Base-by-base conservation (phyloP, 2,113 vertebrate genomes). In the Corythornis cristatus region DNA sequence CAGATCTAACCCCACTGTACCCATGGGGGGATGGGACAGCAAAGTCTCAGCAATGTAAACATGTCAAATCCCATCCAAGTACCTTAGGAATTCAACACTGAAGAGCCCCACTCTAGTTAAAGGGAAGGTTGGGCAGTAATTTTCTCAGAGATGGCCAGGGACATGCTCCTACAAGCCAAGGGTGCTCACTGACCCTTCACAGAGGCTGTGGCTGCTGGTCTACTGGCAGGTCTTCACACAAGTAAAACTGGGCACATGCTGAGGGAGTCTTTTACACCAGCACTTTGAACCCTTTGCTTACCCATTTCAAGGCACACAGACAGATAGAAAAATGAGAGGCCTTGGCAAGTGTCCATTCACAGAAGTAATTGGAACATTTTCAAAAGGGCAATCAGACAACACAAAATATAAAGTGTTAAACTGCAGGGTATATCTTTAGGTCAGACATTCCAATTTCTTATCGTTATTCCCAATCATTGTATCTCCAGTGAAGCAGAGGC, bases 21-120 rank as follows among this genome's bases (percentile, higher is more conserved):
- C 37, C 35, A 18, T 0, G 0, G 14, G 13, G 22, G 5, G 23
- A 37, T 37, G 37, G 19, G 73, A 74, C 15, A 1, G 0, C 26
- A 71, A 46, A 56, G 28, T 16, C 40, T 56, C 61, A 37, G 42
- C 46, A 12, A 13, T 26, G 23, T 21, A 62, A 79, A 61, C 11
- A 19, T 56, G 23, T 60, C 35, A 22, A 42, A 57, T 51, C 23
- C 28, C 67, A 83, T 28, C 21, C 40, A 56, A 51, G 35, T 46
- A 68, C 9, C 11, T 51, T 18, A 51, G 28, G 35, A 50, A 64
- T 40, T 57, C 6, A 5, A 43, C 26, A 15, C 20, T 25, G 46
- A 56, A 64, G 60, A 56, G 18, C 22, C 6, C 6, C 14, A 10
- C 22, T 33, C 21, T 12, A 14, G 8, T 56, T 45, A 57, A 28